Evolutionary conservation across 2,113 vertebrate genomes (phyloP).

Genomic region (Epinephelus lanceolatus): DNA sequence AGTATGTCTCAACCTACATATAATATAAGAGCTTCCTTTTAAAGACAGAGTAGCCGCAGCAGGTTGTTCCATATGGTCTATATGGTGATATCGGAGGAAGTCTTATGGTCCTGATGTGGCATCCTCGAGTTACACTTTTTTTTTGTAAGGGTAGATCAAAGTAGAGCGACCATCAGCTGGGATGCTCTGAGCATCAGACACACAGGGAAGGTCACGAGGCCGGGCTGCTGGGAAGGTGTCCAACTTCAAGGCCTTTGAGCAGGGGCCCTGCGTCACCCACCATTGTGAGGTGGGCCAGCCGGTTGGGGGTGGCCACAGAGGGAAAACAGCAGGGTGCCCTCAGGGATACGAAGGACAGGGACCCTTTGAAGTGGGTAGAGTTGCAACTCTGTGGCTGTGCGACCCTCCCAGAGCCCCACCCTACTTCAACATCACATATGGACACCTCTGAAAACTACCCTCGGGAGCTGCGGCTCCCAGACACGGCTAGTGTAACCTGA

Average conservation of each 20-base stretch:
- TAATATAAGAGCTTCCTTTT: conserved; percentile 31
- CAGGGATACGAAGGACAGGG: conserved; percentile 57
- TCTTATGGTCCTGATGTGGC: conserved; percentile 35
- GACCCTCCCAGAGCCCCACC: conserved; percentile 55
- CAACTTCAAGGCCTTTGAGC: conserved; percentile 72
- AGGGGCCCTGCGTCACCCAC: conserved; percentile 26
- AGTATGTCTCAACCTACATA: conserved; percentile 51
- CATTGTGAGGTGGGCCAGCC: conserved; percentile 46
- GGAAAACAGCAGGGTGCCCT: conserved; percentile 62
- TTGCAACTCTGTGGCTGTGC: conserved; percentile 45
- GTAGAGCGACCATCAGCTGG: conserved; percentile 59
- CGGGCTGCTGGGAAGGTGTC: conserved; percentile 63
- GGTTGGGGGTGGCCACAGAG: conserved; percentile 13
- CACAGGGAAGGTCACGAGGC: conserved; percentile 54
- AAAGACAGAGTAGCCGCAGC: neutral
- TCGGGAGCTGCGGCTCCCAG: conserved; percentile 46
- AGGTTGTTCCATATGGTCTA: conserved; percentile 68
- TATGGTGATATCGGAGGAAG: conserved; percentile 10
- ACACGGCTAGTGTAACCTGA: conserved; percentile 67
- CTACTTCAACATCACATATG: conserved; percentile 68
- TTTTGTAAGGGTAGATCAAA: conserved; percentile 55
- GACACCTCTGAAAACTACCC: conserved; percentile 53
- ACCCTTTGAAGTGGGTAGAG: conserved; percentile 72
- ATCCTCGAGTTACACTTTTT: conserved; percentile 58
- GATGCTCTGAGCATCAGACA: conserved; percentile 53